Percentiles rank a stretch among this genome's conserved stretches.
phyloP scores from a whole-genome alignment of 2,888 invertebrate genomes.

The Stenchaetothrips biformis region DNA sequence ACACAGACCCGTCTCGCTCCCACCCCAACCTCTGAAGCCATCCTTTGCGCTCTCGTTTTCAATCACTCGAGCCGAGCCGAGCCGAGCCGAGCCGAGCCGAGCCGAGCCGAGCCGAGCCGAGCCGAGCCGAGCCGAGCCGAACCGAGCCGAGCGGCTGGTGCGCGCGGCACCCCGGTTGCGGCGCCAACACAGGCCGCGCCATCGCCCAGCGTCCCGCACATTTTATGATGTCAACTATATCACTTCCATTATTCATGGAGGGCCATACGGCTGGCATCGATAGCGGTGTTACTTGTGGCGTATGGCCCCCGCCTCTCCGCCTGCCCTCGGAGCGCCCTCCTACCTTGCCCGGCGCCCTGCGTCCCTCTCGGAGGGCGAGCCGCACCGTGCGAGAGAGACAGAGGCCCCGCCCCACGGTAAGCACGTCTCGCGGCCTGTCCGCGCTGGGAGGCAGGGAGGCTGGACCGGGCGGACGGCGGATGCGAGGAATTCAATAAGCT shows the following conservation, averaged over 20 bases:
- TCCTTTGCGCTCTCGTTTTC: conserved; percentile 12
- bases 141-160: neutral
- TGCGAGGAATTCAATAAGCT: neutral
- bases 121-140: neutral
- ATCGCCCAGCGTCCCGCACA: neutral
- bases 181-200: neutral
- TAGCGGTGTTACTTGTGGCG: conserved; percentile 20
- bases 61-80: neutral
- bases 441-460: too few species aligned
- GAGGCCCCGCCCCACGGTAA: too few species aligned
- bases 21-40: neutral
- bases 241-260: conserved; percentile 18
- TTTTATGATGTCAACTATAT: conserved; percentile 25
- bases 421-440: too few species aligned
- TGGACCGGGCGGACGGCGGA: too few species aligned
- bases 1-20: neutral
- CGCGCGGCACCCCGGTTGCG: too few species aligned
- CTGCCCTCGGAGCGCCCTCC: neutral
- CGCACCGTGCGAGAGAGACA: too few species aligned
- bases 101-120: neutral
- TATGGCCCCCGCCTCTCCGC: neutral
- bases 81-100: neutral
- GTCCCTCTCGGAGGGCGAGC: too few species aligned
- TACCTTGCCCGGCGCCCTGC: neutral
- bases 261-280: neutral